Conservation (phyloP, 2,797 vertebrate genomes). For the Gila robusta region DNA sequence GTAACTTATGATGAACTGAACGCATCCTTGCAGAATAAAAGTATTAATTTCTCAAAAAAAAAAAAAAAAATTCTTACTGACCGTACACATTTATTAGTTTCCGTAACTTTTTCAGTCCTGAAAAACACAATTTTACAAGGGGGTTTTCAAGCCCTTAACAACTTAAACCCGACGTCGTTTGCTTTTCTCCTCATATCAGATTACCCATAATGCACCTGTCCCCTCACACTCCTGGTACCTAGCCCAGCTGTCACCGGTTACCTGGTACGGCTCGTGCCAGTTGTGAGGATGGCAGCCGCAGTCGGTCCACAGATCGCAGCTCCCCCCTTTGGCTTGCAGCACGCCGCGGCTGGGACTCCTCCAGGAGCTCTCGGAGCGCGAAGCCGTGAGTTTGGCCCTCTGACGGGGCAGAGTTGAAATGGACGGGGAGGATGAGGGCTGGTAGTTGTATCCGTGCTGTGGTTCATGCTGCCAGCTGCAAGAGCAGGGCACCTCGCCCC, state of each 20-base stretch:
- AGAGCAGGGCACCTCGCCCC: conserved; percentile 77
- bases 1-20: neutral
- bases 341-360: conserved; percentile 78
- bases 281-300: conserved; percentile 80
- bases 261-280: conserved; percentile 83
- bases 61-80: neutral
- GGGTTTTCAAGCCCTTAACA: neutral
- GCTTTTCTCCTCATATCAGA: neutral
- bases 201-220: neutral
- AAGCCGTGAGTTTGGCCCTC: conserved; percentile 72
- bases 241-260: conserved; percentile 60
- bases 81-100: neutral
- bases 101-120: neutral
- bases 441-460: conserved; percentile 68
- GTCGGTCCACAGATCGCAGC: conserved; percentile 82
- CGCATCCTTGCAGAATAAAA: neutral
- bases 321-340: conserved; percentile 75
- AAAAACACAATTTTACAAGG: neutral
- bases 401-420: conserved; percentile 75
- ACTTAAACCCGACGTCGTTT: neutral
- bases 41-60: neutral
- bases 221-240: neutral
- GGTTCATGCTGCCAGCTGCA: conserved; percentile 82
- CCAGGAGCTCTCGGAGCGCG: conserved; percentile 77
- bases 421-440: conserved; percentile 50